A percentile compares a stretch with the other conserved stretches of the same genome.
These are phyloP conservation scores for Corapipo altera DNA, from an alignment of 2,113 vertebrate species.

Conservation along the genomic window DNA sequence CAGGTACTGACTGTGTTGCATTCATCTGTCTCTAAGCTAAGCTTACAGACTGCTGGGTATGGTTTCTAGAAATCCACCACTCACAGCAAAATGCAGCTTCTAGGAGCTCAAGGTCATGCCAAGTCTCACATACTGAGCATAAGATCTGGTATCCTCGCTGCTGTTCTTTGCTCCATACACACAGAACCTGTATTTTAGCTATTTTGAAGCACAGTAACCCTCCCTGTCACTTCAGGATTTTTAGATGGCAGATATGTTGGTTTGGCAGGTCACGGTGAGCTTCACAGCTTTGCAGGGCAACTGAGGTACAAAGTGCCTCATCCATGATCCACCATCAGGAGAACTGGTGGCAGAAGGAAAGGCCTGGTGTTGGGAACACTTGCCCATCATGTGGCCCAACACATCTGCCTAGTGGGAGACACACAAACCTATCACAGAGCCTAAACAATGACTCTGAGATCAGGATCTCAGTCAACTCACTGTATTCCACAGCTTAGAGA, in stretches of 20 bases:
- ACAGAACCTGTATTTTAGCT: background rate
- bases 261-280: background rate
- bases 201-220: background rate
- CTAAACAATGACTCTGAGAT: background rate
- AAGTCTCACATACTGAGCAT: background rate
- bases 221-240: background rate
- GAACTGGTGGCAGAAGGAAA: background rate
- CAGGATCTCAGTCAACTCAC: background rate
- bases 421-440: background rate
- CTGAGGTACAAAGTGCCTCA: background rate
- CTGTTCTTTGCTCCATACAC: background rate
- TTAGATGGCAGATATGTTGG: background rate
- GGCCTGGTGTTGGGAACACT: background rate
- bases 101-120: background rate
- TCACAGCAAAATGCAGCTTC: background rate
- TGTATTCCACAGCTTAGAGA: background rate
- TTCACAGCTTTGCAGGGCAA: background rate
- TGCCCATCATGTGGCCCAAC: background rate
- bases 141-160: background rate
- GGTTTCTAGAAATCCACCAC: background rate
- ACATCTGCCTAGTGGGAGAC: background rate
- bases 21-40: conserved; percentile 1
- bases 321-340: background rate
- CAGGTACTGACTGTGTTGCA: background rate
- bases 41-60: background rate